Base-by-base conservation (phyloP, 2,113 vertebrate genomes). In the Microcebus lehilahytsara region DNA sequence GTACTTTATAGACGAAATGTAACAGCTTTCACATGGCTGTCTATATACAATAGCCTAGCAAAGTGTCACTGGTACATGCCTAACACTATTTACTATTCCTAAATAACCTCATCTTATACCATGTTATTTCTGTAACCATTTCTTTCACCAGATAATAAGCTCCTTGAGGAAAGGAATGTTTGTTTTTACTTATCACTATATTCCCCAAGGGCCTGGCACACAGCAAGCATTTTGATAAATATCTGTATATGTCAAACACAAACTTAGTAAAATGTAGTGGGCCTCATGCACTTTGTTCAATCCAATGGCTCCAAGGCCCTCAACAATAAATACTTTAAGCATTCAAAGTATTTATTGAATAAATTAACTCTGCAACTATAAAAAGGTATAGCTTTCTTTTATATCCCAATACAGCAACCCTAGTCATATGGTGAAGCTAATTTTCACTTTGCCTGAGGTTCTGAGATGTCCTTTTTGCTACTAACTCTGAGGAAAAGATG, bases 111-210 rank as follows among this genome's bases (percentile, higher is more conserved):
- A 37, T 37, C 46, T 90, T 81, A 60, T 7, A 91, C 64, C 4
- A 10, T n/a, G 3, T 30, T 51, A 53, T n/a, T 75, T 78, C 32
- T 93, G 34, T 46, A 87, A 90, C 46, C 53, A 93, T 71, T 81
- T 89, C 40, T 77, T 96, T 69, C n/a, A 89, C 14, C 84, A 96
- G 60, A 27, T 69, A 97, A 53, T 37, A 95, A 91, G 32, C 30
- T 64, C 40, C 32, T 25, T 8, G 17, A 97, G 58, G 64, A 87
- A 93, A 87, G 27, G 25, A 85, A 78, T 66, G 58, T 30, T 93
- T 94, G 66, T 56, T 93, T 93, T 95, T 84, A 83, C 8, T 93
- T 14, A 88, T 14, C 56, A 83, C 40, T 60, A 32, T 85, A 85
- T 20, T 20, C 67, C 74, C 62, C 32, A 78, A 27, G 49, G 75